A percentile compares a stretch with the other conserved stretches of the same genome.
Conservation (phyloP, 2,797 vertebrate genomes). For the Microctenopoma stevenorrisi region DNA sequence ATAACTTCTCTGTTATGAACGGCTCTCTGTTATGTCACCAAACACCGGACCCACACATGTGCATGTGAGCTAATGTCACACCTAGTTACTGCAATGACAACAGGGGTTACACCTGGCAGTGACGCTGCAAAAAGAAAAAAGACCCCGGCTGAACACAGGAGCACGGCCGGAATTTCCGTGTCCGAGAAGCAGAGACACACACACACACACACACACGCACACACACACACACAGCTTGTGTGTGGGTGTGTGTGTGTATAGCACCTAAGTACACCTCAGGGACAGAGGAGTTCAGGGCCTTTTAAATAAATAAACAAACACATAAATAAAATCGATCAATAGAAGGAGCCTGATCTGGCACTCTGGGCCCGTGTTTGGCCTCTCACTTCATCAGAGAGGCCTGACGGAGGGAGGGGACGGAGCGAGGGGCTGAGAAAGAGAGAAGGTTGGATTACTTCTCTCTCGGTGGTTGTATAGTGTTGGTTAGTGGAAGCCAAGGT, state of each 20-base stretch:
- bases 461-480: constrained; percentile 66
- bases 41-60: constrained; percentile 16
- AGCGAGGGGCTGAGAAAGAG: constrained; percentile 19
- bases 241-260: constrained; percentile 21
- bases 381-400: constrained; percentile 70
- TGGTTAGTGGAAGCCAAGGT: constrained; percentile 61
- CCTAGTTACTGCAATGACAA: constrained; percentile 41
- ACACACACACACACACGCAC: too few relatives aligned
- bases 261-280: constrained; percentile 69
- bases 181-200: constrained; percentile 1
- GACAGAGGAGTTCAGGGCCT: constrained; percentile 62
- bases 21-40: constrained; percentile 34
- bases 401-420: constrained; percentile 39
- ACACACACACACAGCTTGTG: not conserved
- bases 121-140: constrained; percentile 38
- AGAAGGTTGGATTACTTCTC: constrained; percentile 69
- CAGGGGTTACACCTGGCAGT: constrained; percentile 26
- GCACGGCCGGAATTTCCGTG: constrained; percentile 30
- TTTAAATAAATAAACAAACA: constrained; percentile 80
- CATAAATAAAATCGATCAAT: constrained; percentile 77
- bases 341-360: constrained; percentile 68
- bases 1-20: constrained; percentile 8
- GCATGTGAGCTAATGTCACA: constrained; percentile 56
- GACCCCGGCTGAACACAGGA: constrained; percentile 55
- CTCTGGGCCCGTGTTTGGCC: constrained; percentile 67